A percentile compares a stretch with the other conserved stretches of the same genome.
Conservation (phyloP, 1,140 invertebrate species). For the Zeugodacus cucurbitae region DNA sequence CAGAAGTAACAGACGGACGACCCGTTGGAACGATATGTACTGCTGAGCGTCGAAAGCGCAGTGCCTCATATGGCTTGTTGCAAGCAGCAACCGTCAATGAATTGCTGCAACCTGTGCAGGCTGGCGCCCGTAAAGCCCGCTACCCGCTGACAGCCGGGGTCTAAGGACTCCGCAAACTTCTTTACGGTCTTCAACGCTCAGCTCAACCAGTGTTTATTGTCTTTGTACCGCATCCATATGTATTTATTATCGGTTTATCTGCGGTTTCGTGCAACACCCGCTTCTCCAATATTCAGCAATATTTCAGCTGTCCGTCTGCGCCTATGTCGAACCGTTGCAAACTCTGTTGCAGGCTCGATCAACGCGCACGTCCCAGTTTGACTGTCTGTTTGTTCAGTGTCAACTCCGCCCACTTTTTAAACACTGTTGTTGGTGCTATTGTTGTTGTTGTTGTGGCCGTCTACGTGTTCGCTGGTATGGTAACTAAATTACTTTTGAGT, state of each 20-base stretch:
- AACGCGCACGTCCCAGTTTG: not conserved
- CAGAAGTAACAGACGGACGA: not conserved
- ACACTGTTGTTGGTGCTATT: not conserved
- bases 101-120: not conserved
- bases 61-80: not conserved
- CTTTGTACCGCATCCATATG: not conserved
- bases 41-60: not conserved
- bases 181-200: not conserved
- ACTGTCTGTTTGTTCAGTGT: conserved; percentile 39
- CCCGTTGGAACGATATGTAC: not conserved
- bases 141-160: not conserved
- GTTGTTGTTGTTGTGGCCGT: not conserved
- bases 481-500: conserved; percentile 37
- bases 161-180: not conserved
- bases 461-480: not conserved
- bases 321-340: not conserved
- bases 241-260: conserved; percentile 23
- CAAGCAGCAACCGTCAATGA: not conserved
- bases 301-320: not conserved
- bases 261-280: not conserved
- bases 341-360: not conserved
- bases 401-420: conserved; percentile 37
- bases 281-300: not conserved
- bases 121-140: not conserved
- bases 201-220: not conserved